Conservation (phyloP, 2,888 invertebrate genomes). For the Choreutis nemorana region DNA sequence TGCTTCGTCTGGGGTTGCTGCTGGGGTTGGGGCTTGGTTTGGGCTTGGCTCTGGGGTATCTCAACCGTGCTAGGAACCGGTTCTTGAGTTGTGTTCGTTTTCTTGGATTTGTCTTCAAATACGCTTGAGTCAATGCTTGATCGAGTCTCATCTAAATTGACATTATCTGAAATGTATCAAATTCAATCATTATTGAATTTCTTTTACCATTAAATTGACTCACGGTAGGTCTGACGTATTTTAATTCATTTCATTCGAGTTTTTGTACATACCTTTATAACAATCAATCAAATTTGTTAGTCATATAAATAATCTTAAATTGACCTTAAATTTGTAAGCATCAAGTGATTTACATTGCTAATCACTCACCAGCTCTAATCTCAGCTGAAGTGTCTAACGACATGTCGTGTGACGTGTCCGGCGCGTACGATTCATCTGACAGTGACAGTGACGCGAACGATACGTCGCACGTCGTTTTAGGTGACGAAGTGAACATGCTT, state of each 20-base stretch:
- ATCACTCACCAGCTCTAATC: too few relatives aligned
- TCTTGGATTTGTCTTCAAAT: conserved; percentile 31
- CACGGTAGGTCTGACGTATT: too few relatives aligned
- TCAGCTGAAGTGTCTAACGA: conserved; percentile 33
- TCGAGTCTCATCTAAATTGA: conserved; percentile 25
- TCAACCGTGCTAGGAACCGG: conserved; percentile 11
- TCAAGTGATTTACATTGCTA: too few relatives aligned
- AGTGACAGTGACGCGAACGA: conserved; percentile 51
- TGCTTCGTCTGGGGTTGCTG: conserved; percentile 29
- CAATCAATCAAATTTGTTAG: too few relatives aligned
- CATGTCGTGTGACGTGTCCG: conserved; percentile 35
- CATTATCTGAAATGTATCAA: conserved; percentile 20
- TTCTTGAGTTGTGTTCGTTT: conserved; percentile 19
- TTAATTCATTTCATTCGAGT: too few relatives aligned
- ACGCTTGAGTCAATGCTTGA: conserved; percentile 37
- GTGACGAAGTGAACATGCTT: conserved; percentile 55
- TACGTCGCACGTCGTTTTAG: conserved; percentile 35
- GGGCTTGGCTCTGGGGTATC: conserved; percentile 4
- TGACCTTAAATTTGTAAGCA: too few relatives aligned
- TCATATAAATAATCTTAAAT: too few relatives aligned
- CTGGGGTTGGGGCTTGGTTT: background rate
- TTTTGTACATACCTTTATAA: too few relatives aligned
- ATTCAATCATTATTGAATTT: too few relatives aligned
- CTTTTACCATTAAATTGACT: too few relatives aligned
- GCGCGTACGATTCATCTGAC: conserved; percentile 45